phyloP scores from a whole-genome alignment of 2,797 vertebrate genomes.

The Protonibea diacanthus region DNA sequence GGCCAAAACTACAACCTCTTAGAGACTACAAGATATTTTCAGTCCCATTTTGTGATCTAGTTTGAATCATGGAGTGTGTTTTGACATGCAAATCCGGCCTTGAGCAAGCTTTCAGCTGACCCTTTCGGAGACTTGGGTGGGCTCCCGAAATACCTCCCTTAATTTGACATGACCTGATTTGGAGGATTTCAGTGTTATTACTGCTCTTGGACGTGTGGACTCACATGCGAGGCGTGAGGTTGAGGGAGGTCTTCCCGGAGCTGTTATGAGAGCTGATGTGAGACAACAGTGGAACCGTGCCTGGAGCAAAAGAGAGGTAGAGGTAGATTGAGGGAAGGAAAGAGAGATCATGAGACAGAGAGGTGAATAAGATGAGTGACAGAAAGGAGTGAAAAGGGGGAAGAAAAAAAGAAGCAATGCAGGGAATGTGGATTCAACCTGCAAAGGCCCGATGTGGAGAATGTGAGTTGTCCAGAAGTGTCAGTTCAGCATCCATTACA shows the following conservation, averaged over 20 bases:
- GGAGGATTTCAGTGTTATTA: constrained; percentile 80
- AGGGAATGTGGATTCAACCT: constrained; percentile 44
- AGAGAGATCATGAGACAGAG: constrained; percentile 23
- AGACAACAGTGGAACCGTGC: constrained; percentile 71
- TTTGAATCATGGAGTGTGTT: constrained; percentile 68
- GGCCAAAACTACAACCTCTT: constrained; percentile 34
- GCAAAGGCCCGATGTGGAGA: constrained; percentile 30
- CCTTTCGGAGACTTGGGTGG: constrained; percentile 79
- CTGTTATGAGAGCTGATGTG: constrained; percentile 76
- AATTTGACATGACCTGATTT: constrained; percentile 84
- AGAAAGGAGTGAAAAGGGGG: constrained; percentile 9
- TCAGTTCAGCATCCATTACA: constrained; percentile 58
- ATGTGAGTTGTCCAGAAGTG: constrained; percentile 60
- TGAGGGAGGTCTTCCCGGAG: constrained; percentile 74
- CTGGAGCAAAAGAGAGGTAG: constrained; percentile 55
- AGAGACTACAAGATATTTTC: constrained; percentile 30
- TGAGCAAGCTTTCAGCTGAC: constrained; percentile 67
- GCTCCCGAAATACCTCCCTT: constrained; percentile 78
- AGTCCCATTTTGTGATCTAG: constrained; percentile 51
- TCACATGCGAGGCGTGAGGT: constrained; percentile 77
- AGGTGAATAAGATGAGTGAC: constrained; percentile 50
- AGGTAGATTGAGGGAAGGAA: constrained; percentile 28
- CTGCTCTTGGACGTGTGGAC: constrained; percentile 76
- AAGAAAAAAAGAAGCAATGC: neutral
- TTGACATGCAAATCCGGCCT: constrained; percentile 78